These are phyloP conservation scores for Tinea trinotella DNA, from an alignment of 2,888 invertebrate species.

Conservation along the genomic window DNA sequence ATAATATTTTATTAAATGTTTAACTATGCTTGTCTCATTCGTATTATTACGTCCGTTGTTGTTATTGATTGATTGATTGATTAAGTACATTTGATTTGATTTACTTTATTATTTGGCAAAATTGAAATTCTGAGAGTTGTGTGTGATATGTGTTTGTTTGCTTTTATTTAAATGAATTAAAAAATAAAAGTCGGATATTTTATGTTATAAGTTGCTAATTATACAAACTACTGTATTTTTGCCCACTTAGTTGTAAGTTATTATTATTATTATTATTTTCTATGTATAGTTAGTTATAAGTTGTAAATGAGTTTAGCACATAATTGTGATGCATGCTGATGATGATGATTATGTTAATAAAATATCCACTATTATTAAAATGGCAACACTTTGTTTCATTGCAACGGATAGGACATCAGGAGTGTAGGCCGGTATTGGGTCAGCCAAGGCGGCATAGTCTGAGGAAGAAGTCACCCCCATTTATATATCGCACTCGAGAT, in stretches of 20 bases:
- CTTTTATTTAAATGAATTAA: slow-evolving; percentile 53
- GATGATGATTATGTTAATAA: slow-evolving; percentile 73
- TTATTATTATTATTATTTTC: too few relatives aligned
- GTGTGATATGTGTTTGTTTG: slow-evolving; percentile 54
- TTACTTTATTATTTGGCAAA: not conserved
- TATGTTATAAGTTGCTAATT: slow-evolving; percentile 58
- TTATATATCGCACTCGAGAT: too few relatives aligned
- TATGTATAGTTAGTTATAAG: slow-evolving; percentile 72
- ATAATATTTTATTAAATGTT: slow-evolving; percentile 11
- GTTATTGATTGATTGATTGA: not conserved
- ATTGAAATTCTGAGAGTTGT: slow-evolving; percentile 54
- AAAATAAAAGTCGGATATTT: slow-evolving; percentile 55
- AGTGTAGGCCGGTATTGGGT: too few relatives aligned
- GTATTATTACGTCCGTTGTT: not conserved
- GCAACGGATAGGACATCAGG: too few relatives aligned
- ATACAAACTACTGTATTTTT: slow-evolving; percentile 70
- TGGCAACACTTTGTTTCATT: not conserved
- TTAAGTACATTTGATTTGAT: not conserved
- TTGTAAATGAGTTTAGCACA: slow-evolving; percentile 71
- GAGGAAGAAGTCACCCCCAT: too few relatives aligned
- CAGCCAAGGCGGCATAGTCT: too few relatives aligned
- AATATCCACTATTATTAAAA: slow-evolving; percentile 58
- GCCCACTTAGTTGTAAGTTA: slow-evolving; percentile 68
- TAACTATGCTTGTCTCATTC: not conserved
- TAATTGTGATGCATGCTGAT: slow-evolving; percentile 72